Base-by-base conservation (phyloP, 2,113 vertebrate species). In the Pelecanus crispus region DNA sequence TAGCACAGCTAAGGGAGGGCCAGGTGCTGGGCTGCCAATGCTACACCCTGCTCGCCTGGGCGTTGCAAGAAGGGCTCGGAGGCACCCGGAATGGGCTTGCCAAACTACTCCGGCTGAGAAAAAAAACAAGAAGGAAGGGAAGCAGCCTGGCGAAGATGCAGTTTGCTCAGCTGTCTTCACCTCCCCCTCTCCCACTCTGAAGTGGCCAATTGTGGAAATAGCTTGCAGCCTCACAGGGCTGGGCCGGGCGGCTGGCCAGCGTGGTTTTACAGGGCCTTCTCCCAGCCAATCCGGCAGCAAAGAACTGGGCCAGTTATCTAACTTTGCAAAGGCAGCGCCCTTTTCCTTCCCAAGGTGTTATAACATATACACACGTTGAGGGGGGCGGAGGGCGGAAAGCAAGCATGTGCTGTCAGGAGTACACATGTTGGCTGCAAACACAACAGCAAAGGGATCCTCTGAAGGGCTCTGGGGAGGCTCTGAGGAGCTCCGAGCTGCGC, bases 251-350 rank as follows among this genome's bases (percentile, higher is more conserved):
- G 67, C 53, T 89, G 52, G 97, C 97, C 97, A 97, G 94, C 78
- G 2, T 65, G 81, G 95, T 94, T 97, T 97, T 97, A 97, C 96
- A 94, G 96, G 96, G 89, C 92, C 61, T 49, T 49, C 87, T 70
- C 85, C 34, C 92, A 97, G 61, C 98, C 98, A 98, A 98, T 98
- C 97, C 96, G 63, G 88, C 91, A 65, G 86, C 93, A 29, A 95
- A 97, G 95, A 98, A 97, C 67, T 94, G 90, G 86, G 97, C 94
- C 97, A 97, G 97, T 98, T 98, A 98, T 95, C 97, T 98, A 98
- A 98, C 97, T 97, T 95, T 88, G 93, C 81, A 72, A 96, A 94
- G 92, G 96, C 97, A 98, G 97, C 97, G 97, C 83, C 88, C 86
- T 86, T 94, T 92, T 96, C 62, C 81, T 94, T 92, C 86, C 91